These are phyloP conservation scores for Callipepla californica DNA, from an alignment of 2,113 vertebrate genomes.

Conservation along the genomic window DNA sequence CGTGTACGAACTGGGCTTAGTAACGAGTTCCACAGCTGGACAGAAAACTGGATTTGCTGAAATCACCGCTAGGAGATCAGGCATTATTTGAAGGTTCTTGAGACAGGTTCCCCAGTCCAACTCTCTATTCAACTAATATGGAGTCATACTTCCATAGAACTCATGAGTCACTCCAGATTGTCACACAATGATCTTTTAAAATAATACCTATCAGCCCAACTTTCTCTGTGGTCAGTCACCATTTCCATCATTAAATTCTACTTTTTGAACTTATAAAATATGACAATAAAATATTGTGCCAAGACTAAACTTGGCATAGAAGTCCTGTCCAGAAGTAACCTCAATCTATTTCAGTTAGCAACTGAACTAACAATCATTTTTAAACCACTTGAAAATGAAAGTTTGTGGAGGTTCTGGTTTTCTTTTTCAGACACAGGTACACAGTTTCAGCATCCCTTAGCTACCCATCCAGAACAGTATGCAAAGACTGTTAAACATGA, in stretches of 20 bases:
- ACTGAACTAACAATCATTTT: constrained; percentile 18
- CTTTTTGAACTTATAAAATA: constrained; percentile 27
- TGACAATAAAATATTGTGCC: constrained; percentile 28
- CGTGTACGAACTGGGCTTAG: neutral
- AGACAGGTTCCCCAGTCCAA: neutral
- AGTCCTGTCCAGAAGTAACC: constrained; percentile 57
- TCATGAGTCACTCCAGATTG: neutral
- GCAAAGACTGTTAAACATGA: neutral
- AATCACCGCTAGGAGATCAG: neutral
- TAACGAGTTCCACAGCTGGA: constrained; percentile 22
- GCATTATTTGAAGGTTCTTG: neutral
- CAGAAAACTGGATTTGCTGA: neutral
- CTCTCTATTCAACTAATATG: neutral
- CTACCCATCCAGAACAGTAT: neutral
- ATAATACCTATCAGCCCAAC: neutral
- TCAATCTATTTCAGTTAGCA: constrained; percentile 14
- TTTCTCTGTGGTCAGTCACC: constrained; percentile 32
- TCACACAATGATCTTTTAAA: neutral
- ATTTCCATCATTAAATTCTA: constrained; percentile 42
- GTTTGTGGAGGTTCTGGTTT: constrained; percentile 16
- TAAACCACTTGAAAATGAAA: constrained; percentile 32
- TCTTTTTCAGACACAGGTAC: neutral
- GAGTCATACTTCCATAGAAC: neutral
- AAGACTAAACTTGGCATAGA: constrained; percentile 45
- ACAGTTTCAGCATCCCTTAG: neutral